Evolutionary conservation across 2,797 vertebrate species (phyloP), one percentile per base, ranked within the genome.

Genomic region (Danio tinwini): DNA sequence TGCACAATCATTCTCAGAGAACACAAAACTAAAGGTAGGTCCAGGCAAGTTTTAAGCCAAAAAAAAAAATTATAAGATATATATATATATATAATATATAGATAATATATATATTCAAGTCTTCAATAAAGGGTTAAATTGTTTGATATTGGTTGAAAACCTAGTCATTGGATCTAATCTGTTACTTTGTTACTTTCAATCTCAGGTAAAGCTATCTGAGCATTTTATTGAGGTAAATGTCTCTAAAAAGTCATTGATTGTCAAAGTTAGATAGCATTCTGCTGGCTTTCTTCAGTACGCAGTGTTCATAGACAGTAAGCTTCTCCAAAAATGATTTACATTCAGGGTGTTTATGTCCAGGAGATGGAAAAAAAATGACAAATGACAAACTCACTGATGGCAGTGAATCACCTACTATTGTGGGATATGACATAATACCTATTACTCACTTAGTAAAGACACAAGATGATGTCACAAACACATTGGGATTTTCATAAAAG

Each of bases 391-490:
- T 1, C 4, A 45, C 37, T 53, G 37, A 19, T 50, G 14, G 50
- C 0, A 40, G 21, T 67, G 14, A 59, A 37, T 39, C 17, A 39
- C 19, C 16, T 17, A 76, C 49, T 52, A 45, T 17, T 59, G 81
- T 47, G 17, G 58, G 44, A 64, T 65, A 52, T 74, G 7, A 44
- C 29, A 29, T n/a, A 29, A 13, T 68, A 40, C n/a, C 52, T 47
- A 71, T 67, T 68, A 56, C 45, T 19, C 7, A 37, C 47, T 42
- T 17, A 10, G 12, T 67, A 11, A 50, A 5, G 56, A 61, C 56
- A 63, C n/a, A 64, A 8, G n/a, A 19, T 58, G 42, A 77, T 58
- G 42, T 68, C 47, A 63, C 47, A 75, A 55, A 63, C 37, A 19
- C 7, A 40, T 19, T 4, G n/a, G 62, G 14, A 73, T 44, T 74